These are phyloP conservation scores for Tipula confusa DNA, from an alignment of 2,888 invertebrate genomes.

Conservation along the genomic window DNA sequence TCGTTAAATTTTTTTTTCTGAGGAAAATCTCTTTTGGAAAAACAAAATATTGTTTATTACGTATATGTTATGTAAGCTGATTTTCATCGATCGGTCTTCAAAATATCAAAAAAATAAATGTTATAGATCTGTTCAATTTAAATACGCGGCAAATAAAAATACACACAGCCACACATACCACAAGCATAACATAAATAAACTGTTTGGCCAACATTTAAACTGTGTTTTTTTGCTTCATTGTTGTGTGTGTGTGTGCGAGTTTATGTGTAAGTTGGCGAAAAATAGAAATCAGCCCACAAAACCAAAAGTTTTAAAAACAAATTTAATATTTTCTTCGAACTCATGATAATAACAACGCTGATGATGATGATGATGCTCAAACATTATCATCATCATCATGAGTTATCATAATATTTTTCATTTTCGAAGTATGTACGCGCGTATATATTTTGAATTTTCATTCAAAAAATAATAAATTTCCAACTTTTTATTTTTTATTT, in stretches of 20 bases:
- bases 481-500: too few relatives aligned
- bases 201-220: background rate
- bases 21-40: too few relatives aligned
- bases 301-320: background rate
- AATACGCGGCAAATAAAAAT: background rate
- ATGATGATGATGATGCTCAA: too few relatives aligned
- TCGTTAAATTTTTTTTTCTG: too few relatives aligned
- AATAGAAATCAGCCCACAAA: background rate
- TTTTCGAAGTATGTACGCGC: too few relatives aligned
- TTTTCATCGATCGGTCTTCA: background rate
- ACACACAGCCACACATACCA: background rate
- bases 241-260: too few relatives aligned
- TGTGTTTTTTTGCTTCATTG: too few relatives aligned
- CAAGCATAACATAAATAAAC: background rate
- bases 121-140: slow-evolving; percentile 3
- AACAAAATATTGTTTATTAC: background rate
- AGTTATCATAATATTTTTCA: too few relatives aligned
- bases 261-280: too few relatives aligned
- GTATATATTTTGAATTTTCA: too few relatives aligned
- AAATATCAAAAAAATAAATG: background rate
- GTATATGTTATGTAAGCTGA: background rate
- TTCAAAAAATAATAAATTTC: too few relatives aligned
- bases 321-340: background rate
- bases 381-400: too few relatives aligned
- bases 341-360: background rate